phyloP scores from a whole-genome alignment of 2,113 vertebrate genomes.

The Cochlearius cochlearius region DNA sequence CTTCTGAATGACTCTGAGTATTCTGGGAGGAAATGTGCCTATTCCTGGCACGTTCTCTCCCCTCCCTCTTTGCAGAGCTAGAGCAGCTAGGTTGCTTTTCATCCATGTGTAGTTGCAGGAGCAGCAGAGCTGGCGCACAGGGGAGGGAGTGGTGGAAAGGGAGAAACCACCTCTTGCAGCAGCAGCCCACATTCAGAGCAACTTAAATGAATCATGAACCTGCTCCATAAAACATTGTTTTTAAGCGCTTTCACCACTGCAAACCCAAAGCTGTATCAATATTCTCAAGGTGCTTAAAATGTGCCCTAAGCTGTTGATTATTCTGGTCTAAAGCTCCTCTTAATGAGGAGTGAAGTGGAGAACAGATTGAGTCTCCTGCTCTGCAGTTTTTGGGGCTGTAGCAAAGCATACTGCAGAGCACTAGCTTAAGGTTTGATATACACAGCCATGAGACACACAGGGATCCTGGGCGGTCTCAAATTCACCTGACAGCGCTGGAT shows the following conservation, averaged over 20 bases:
- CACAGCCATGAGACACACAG: fast-evolving
- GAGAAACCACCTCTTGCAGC: neutral
- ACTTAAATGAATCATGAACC: neutral
- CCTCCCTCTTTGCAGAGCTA: neutral
- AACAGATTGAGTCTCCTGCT: neutral
- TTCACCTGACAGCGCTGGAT: neutral
- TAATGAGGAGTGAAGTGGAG: neutral
- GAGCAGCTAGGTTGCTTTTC: neutral
- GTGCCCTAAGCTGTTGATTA: no score
- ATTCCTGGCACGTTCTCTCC: neutral
- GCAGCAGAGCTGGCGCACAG: neutral
- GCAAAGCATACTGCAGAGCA: neutral
- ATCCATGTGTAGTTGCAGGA: neutral
- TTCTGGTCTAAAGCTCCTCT: neutral
- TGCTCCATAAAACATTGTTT: neutral
- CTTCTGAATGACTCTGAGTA: neutral
- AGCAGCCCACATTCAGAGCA: neutral
- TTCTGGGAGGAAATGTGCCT: neutral
- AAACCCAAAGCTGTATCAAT: neutral
- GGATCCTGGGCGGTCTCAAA: neutral
- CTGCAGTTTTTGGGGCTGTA: neutral
- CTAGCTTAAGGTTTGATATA: neutral
- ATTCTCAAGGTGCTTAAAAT: neutral
- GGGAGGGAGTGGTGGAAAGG: neutral
- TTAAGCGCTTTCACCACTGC: neutral